Evolutionary conservation across 2,888 invertebrate species (phyloP), one percentile per base, ranked within the genome.

Genomic region (Crossocerus cetratus): DNA sequence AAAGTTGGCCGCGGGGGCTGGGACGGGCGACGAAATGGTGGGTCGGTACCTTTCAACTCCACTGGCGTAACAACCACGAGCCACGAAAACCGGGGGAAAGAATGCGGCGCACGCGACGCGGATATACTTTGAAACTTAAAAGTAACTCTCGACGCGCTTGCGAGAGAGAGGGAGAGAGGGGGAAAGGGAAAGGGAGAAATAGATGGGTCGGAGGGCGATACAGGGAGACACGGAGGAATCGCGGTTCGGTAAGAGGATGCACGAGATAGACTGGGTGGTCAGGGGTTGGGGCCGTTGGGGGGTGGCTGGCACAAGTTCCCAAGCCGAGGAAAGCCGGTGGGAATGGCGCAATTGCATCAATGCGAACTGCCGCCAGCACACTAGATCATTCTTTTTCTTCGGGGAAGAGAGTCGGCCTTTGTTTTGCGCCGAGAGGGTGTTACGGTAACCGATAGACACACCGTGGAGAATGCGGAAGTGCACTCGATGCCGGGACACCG

Each of bases 111-210:
- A 67, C 55, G 65, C 80, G 76, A 66, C 76, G 82, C 85, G 84
- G 86, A 87, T 84, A 87, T 87, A 87, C 86, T 86, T 85, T 74
- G 57, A 81, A 85, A 86, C 86, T 88, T 85, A 77, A 82, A 83
- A 84, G 86, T 84, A 84, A 85, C 84, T 32, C 32, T 87, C 79
- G 77, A 58, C 61, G 59, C 42, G 55, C 45, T 23, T 53, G 42
- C 55, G 22, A 22, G 32, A 66, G 20, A 65, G 63, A 61, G 56
- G 65, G 64, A 68, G 75, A 65, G 72, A 61, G 56, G 60, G 20
- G 2, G 22, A 22, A 21, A 56, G 68, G 72, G 53, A 53, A 43
- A 22, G 53, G 18, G n/a, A 14, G 8, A 32, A 32, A 16, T 13
- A 23, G 61, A 61, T 62, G 56, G 60, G 65, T 22, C 54, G 58